phyloP scores from a whole-genome alignment of 2,113 vertebrate genomes.

The Callocephalon fimbriatum region DNA sequence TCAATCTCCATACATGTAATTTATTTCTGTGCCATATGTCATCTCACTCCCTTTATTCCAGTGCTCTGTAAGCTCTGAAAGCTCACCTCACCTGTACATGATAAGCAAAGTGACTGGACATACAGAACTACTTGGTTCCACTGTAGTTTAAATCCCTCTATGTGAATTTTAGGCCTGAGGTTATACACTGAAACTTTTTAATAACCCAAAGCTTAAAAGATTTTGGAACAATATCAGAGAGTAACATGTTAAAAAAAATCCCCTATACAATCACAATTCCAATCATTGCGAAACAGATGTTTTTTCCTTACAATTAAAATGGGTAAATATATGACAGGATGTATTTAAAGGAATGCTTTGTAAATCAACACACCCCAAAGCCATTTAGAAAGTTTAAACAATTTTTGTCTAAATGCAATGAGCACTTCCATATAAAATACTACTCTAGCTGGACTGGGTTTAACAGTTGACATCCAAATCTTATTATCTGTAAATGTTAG shows the following conservation, averaged over 20 bases:
- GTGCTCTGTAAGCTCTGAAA: background rate
- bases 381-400: constrained; percentile 50
- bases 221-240: constrained; percentile 4
- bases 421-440: constrained; percentile 40
- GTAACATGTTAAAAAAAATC: constrained; percentile 6
- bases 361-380: constrained; percentile 47
- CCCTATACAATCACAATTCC: background rate
- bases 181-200: constrained; percentile 30
- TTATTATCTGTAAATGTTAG: constrained; percentile 61
- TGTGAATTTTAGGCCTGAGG: background rate
- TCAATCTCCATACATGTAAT: background rate
- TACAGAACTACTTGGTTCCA: background rate
- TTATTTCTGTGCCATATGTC: background rate
- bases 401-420: constrained; percentile 38
- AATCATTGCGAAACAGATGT: background rate
- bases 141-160: background rate
- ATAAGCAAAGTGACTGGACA: background rate
- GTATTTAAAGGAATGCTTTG: constrained; percentile 62
- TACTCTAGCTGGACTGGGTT: constrained; percentile 42
- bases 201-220: constrained; percentile 21
- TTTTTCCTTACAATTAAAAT: background rate
- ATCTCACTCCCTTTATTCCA: background rate
- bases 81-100: background rate
- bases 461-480: constrained; percentile 42
- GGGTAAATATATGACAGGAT: background rate